phyloP scores from a whole-genome alignment of 2,888 invertebrate species.

The Invenusta paracnida region DNA sequence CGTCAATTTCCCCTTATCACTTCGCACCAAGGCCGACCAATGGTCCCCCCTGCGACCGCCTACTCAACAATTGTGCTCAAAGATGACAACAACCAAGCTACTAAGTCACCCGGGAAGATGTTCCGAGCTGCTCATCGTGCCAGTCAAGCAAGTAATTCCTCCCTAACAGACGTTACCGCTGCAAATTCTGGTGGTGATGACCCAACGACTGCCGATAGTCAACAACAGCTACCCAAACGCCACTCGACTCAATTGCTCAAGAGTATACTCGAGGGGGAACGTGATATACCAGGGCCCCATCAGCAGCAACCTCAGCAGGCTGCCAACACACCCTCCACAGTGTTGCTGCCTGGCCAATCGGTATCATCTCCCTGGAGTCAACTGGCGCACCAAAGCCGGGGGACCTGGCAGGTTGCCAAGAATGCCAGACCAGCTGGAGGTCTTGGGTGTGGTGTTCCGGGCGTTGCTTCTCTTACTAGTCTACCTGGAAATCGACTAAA shows the following conservation, averaged over 20 bases:
- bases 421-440: neutral
- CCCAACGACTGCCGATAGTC: too few species aligned
- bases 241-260: neutral
- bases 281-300: neutral
- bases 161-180: too few species aligned
- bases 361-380: neutral
- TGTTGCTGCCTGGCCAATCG: neutral
- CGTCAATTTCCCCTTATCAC: neutral
- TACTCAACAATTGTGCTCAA: slow-evolving; percentile 15
- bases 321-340: neutral
- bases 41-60: neutral
- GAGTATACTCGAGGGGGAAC: neutral
- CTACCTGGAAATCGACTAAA: neutral
- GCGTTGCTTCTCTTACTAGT: neutral
- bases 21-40: neutral
- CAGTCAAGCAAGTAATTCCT: neutral
- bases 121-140: neutral
- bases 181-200: too few species aligned
- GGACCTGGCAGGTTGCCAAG: slow-evolving; percentile 18
- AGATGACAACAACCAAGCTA: neutral
- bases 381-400: neutral
- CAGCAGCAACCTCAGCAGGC: neutral
- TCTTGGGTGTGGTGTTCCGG: too few species aligned
- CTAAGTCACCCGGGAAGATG: neutral
- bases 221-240: too few species aligned